A percentile compares a stretch with the other conserved stretches of the same genome.
Conservation (phyloP, 1,140 invertebrate genomes). For the Habropoda laboriosa region DNA sequence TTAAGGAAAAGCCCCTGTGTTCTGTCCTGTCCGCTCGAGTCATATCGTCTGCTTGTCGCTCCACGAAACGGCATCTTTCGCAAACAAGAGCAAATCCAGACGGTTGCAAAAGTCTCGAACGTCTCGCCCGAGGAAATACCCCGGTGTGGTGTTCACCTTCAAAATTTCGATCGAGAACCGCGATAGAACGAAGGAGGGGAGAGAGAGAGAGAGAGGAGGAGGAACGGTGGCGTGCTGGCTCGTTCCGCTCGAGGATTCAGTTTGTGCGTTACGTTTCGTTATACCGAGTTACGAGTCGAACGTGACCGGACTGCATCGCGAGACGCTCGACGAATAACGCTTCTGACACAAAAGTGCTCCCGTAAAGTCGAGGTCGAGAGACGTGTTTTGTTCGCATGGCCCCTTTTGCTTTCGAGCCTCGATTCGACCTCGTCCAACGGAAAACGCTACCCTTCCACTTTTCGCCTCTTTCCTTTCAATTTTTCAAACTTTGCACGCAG, state of each 20-base stretch:
- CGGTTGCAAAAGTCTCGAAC: not conserved
- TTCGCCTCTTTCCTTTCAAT: not conserved
- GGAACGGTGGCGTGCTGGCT: slow-evolving; percentile 3
- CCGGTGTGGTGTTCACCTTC: too few relatives aligned
- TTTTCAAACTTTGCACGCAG: too few relatives aligned
- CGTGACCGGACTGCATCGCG: slow-evolving; percentile 71
- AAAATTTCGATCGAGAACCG: not conserved
- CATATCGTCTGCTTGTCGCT: not conserved
- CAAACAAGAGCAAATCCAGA: not conserved
- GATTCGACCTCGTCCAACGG: slow-evolving; percentile 2
- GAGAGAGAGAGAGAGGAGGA: not conserved
- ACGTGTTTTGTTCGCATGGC: slow-evolving; percentile 39
- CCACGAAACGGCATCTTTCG: not conserved
- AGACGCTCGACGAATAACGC: slow-evolving; percentile 60
- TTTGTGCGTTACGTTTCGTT: slow-evolving; percentile 77
- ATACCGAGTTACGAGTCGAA: slow-evolving; percentile 75
- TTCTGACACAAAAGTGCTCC: slow-evolving; percentile 45
- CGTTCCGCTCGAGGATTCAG: slow-evolving; percentile 70
- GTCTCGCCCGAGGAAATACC: not conserved
- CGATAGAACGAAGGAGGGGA: not conserved
- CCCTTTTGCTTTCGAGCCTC: slow-evolving; percentile 41
- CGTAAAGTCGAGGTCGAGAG: slow-evolving; percentile 43
- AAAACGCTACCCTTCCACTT: not conserved
- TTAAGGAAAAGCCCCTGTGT: slow-evolving; percentile 19
- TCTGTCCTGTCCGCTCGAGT: not conserved